Evolutionary conservation across 2,888 invertebrate genomes (phyloP), one percentile per base, ranked within the genome.

Genomic region (Ecdyonurus torrentis): DNA sequence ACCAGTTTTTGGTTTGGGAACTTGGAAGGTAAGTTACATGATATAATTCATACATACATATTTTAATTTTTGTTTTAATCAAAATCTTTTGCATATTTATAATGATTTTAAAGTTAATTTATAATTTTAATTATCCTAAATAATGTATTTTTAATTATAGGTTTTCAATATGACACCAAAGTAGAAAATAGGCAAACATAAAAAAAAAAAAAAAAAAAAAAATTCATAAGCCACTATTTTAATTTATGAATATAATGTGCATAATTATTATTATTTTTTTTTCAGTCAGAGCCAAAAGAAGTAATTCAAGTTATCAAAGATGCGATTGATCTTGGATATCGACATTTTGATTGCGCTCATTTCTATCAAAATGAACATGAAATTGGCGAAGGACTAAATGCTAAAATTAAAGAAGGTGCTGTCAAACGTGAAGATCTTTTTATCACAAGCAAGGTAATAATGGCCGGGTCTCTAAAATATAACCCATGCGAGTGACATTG

Each of bases 311-410:
- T 85, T 0, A 78, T 88, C 2, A 81, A 83, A 63, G 80, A 85
- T 69, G 89, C 89, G 2, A 83, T 90, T 62, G 85, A 87, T 67
- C 74, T 82, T 55, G 90, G 90, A 0, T 91, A 90, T 70, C 79
- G 88, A 0, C 86, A 87, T 70, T 79, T 91, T 64, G 91, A 91
- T 70, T 84, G 88, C 64, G 84, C 86, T 10, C 80, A 81, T 66
- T 74, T 82, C 10, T 90, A 91, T 71, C 77, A 81, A 19, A 83
- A 87, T 25, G 87, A 87, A 69, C 80, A 83, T 1, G 86, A 87
- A 71, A 80, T 89, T 0, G 89, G 89, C 0, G 74, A 74, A 22
- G 84, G 83, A 0, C 70, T 89, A 19, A 74, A 78, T 19, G 75
- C 77, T 60, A 87, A 86, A 74, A 77, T 88, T 7, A 70, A 73